phyloP scores from a whole-genome alignment of 1,140 invertebrate genomes.

The Branchinecta lynchi region DNA sequence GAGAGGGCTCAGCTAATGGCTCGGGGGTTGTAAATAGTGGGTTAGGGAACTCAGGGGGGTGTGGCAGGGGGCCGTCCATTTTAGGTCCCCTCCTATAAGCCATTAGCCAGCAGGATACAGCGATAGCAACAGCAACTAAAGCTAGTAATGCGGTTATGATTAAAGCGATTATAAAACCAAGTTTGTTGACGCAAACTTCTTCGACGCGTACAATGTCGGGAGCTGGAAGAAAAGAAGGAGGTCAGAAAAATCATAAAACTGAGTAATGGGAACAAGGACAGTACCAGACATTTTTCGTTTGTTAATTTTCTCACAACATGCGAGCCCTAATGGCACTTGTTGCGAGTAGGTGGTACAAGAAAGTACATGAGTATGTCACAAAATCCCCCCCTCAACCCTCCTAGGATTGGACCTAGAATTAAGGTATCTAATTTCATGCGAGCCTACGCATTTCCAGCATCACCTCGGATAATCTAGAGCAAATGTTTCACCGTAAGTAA shows the following conservation, averaged over 20 bases:
- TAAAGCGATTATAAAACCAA: constrained; percentile 76
- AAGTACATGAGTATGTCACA: too few relatives aligned
- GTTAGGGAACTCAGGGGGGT: constrained; percentile 87
- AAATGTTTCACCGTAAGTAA: too few relatives aligned
- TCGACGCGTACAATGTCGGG: constrained; percentile 47
- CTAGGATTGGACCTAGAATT: too few relatives aligned
- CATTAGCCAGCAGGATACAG: constrained; percentile 86
- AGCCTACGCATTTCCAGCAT: too few relatives aligned
- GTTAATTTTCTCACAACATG: neutral
- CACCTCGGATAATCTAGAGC: too few relatives aligned
- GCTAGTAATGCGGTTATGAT: constrained; percentile 79
- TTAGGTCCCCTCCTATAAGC: constrained; percentile 73
- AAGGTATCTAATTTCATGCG: too few relatives aligned
- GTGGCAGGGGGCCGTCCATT: constrained; percentile 68
- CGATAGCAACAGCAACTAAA: constrained; percentile 77
- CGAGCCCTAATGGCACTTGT: neutral
- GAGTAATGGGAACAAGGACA: neutral
- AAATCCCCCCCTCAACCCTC: too few relatives aligned
- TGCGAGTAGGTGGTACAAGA: too few relatives aligned
- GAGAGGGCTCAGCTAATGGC: constrained; percentile 56
- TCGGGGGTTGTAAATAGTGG: constrained; percentile 74
- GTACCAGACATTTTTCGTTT: neutral
- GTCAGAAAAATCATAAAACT: constrained; percentile 13
- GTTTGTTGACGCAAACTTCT: constrained; percentile 82
- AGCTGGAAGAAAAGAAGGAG: constrained; percentile 34